Conservation (phyloP, 2,113 vertebrate species). For the Hiodon tergisus region DNA sequence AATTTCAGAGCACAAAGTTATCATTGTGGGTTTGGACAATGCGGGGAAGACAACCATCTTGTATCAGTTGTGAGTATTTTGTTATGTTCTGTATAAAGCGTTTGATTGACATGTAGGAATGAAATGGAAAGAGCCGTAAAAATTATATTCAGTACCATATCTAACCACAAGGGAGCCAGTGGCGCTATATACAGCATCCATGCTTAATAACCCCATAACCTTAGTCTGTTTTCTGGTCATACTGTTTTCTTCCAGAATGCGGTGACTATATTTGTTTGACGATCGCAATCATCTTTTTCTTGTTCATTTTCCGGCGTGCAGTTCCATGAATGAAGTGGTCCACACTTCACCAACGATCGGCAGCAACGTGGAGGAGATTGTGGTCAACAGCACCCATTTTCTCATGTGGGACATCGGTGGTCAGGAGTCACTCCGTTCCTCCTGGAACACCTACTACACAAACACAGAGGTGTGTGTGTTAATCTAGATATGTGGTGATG, state of each 20-base stretch:
- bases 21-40: slow-evolving; percentile 97
- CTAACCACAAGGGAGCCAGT: no score
- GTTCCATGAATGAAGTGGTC: slow-evolving; percentile 98
- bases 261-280: not conserved
- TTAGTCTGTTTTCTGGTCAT: no score
- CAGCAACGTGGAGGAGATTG: slow-evolving; percentile 97
- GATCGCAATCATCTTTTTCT: not conserved
- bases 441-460: slow-evolving; percentile 98
- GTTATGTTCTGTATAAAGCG: not conserved
- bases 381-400: slow-evolving; percentile 96
- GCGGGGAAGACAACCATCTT: slow-evolving; percentile 98
- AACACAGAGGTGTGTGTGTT: slow-evolving; percentile 85
- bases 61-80: slow-evolving; percentile 93
- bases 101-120: no score
- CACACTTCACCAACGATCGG: slow-evolving; percentile 97
- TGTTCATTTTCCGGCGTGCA: slow-evolving; percentile 38
- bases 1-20: slow-evolving; percentile 95
- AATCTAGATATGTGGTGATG: not conserved
- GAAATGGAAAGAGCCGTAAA: no score
- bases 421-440: slow-evolving; percentile 92
- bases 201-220: no score
- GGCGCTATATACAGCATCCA: no score
- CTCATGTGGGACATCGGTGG: slow-evolving; percentile 99
- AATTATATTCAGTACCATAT: no score
- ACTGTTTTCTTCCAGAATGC: no score